Percentiles rank a stretch among this genome's conserved stretches.
phyloP scores from a whole-genome alignment of 2,797 vertebrate species.

The Pseudochromis fuscus region DNA sequence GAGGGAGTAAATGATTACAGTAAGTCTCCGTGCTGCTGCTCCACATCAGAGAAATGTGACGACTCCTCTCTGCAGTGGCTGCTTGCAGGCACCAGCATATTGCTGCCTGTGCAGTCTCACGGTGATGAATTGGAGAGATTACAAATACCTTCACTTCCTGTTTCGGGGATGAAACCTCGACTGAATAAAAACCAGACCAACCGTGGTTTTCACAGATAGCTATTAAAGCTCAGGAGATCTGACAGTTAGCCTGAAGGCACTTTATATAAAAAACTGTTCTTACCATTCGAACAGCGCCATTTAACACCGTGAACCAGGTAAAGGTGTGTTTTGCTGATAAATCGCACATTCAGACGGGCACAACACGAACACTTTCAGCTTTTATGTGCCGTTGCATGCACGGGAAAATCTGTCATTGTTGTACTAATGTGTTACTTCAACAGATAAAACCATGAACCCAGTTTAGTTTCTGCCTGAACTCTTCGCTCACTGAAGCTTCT shows the following conservation, averaged over 20 bases:
- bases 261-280: conserved; percentile 25
- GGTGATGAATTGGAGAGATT: conserved; percentile 67
- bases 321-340: too few relatives aligned
- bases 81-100: conserved; percentile 58
- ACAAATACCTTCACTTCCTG: conserved; percentile 54
- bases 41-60: conserved; percentile 49
- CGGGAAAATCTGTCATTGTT: too few relatives aligned
- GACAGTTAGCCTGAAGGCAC: conserved; percentile 17
- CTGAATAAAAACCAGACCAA: conserved; percentile 39
- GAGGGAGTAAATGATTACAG: conserved; percentile 76
- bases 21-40: conserved; percentile 44
- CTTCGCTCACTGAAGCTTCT: not conserved
- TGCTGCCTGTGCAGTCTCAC: conserved; percentile 70
- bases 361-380: too few relatives aligned
- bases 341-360: too few relatives aligned
- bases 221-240: conserved; percentile 41
- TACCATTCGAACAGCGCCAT: not conserved
- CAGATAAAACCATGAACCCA: not conserved
- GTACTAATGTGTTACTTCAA: too few relatives aligned
- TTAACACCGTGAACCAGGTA: too few relatives aligned
- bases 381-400: too few relatives aligned
- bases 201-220: conserved; percentile 19
- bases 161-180: conserved; percentile 53
- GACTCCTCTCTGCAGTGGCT: conserved; percentile 68
- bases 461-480: not conserved